phyloP scores from a whole-genome alignment of 2,888 invertebrate genomes.

The Xestia xanthographa region DNA sequence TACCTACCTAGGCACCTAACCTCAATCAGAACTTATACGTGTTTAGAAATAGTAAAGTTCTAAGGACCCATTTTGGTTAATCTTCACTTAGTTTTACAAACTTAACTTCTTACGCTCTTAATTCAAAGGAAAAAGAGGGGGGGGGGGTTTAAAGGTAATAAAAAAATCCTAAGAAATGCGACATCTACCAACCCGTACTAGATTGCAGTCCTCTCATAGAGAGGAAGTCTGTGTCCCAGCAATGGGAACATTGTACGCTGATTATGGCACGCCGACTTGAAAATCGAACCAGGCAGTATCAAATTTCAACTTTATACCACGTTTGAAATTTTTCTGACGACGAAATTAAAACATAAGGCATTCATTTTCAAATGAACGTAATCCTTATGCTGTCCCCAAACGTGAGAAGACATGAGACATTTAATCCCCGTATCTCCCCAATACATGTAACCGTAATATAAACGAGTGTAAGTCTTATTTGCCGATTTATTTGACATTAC shows the following conservation, averaged over 20 bases:
- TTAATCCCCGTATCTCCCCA: constrained; percentile 26
- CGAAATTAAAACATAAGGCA: background rate
- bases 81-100: background rate
- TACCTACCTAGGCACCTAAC: background rate
- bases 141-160: too few species aligned
- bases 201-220: background rate
- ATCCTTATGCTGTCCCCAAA: constrained; percentile 1
- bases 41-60: background rate
- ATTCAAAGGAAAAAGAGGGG: too few species aligned
- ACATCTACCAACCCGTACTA: background rate
- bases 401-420: constrained; percentile 23
- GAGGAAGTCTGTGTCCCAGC: background rate
- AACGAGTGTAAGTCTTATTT: constrained; percentile 42
- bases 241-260: background rate
- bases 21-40: background rate
- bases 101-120: background rate
- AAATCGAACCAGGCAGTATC: background rate
- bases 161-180: too few species aligned
- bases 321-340: background rate
- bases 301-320: background rate
- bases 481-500: constrained; percentile 45
- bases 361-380: constrained; percentile 1
- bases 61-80: background rate
- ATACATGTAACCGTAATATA: constrained; percentile 22
- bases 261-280: background rate